Evolutionary conservation across 1,140 invertebrate species (phyloP).

Genomic region (Apis mellifera): Amel_HAv3.1 CM009938.2:3252001-3252500

Average conservation of each 20-base stretch:
- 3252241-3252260: conserved; percentile 73
- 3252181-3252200: conserved; percentile 60
- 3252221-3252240: conserved; percentile 76
- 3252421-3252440: no score
- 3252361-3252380: conserved; percentile 53
- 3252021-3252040: no score
- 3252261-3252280: conserved; percentile 67
- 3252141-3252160: no score
- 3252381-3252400: conserved; percentile 6
- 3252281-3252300: conserved; percentile 11
- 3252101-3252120: no score
- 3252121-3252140: no score
- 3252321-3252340: conserved; percentile 61
- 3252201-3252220: conserved; percentile 71
- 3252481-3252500: no score
- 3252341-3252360: conserved; percentile 70
- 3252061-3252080: no score
- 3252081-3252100: no score
- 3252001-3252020: no score
- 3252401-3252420: neutral
- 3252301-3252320: conserved; percentile 23
- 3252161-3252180: conserved; percentile 46
- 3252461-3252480: no score
- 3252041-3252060: no score
- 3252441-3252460: no score